Base-by-base conservation (phyloP, 2,113 vertebrate species). In the Numenius arquata region DNA sequence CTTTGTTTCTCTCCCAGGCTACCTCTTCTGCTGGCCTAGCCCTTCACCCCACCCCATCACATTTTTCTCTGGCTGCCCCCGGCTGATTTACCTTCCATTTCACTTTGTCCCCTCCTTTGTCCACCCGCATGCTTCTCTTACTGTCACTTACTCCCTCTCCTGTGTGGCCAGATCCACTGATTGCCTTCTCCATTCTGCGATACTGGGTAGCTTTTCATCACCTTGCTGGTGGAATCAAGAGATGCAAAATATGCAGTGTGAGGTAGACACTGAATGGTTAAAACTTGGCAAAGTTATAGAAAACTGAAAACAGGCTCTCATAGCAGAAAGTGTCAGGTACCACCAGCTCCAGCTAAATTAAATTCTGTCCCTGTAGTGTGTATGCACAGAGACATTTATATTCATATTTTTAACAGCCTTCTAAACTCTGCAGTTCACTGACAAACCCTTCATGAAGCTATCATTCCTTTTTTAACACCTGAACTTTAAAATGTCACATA, bases 341-440 rank as follows among this genome's bases (percentile, higher is more conserved):
- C 95, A 97, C 92, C 96, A 97, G 93, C 95, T 96, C 94, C 94
- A 97, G 93, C 95, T 97, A 97, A 96, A 97, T 97, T 97, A 97
- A 97, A 97, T 97, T 97, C 96, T 97, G 97, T 97, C 97, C 97
- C 95, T 97, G 97, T 96, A 97, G 95, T 97, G 95, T 97, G 94
- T 97, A 96, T 97, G 95, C 96, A 96, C 95, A 93, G 96, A 96
- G 96, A 97, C 96, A 97, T 97, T 97, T 97, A 97, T 97, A 97
- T 97, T 97, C 97, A 97, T 97, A 97, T 97, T 97, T 95, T 94
- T 97, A 97, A 97, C 97, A 97, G 96, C 94, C 93, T 97, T 97
- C 97, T 97, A 97, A 97, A 97, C 96, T 97, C 96, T 96, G 96
- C 95, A 95, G 96, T 97, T 96, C 96, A 97, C 95, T 97, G 97